A percentile compares a stretch with the other conserved stretches of the same genome.
These are phyloP conservation scores for Numenius arquata DNA, from an alignment of 2,113 vertebrate species.

Conservation along the genomic window DNA sequence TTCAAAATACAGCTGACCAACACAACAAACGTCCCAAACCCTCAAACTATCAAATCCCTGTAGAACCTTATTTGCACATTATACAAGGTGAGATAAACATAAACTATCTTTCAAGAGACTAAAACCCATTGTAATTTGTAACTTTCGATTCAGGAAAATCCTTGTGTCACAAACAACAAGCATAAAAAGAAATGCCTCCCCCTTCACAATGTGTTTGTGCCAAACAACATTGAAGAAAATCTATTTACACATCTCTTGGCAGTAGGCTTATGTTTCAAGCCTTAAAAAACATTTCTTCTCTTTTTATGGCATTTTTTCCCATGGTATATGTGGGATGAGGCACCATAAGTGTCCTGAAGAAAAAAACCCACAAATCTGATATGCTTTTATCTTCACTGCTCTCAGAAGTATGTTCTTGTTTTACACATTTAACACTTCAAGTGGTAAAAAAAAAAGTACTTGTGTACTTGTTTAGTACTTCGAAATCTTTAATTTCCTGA, in stretches of 20 bases:
- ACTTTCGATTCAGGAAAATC: background rate
- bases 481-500: background rate
- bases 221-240: background rate
- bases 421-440: background rate
- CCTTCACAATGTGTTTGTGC: background rate
- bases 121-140: background rate
- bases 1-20: background rate
- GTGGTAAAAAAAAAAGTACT: background rate
- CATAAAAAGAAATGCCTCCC: background rate
- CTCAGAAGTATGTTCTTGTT: background rate
- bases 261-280: background rate
- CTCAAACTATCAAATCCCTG: background rate
- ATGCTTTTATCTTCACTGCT: background rate
- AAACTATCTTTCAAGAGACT: background rate
- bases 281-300: background rate
- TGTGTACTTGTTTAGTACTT: background rate
- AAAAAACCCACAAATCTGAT: background rate
- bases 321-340: background rate
- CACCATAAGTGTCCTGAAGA: background rate
- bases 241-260: background rate
- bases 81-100: background rate
- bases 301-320: background rate
- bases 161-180: background rate
- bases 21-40: background rate
- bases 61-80: background rate